A percentile compares a stretch with the other conserved stretches of the same genome.
Evolutionary conservation across 2,113 vertebrate genomes (phyloP).

Genomic region (Hippoglossus stenolepis): DNA sequence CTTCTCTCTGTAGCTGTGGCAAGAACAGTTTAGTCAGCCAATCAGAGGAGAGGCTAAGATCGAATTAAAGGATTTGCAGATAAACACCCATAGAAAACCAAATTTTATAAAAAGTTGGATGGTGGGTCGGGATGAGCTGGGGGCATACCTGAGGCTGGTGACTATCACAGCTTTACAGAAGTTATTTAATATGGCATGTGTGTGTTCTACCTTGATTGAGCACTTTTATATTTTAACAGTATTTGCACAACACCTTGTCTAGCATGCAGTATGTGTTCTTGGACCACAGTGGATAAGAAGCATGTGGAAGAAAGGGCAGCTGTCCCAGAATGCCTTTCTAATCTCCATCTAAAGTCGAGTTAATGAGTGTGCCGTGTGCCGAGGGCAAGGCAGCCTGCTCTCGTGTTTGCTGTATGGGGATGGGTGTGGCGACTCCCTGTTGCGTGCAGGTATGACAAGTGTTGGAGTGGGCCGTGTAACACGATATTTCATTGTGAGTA

Average conservation of each 20-base stretch:
- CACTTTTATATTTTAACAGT: not conserved
- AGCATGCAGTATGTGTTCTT: constrained; percentile 42
- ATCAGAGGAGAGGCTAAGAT: no score
- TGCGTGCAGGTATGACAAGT: constrained; percentile 82
- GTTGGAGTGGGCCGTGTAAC: constrained; percentile 67
- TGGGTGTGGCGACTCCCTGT: constrained; percentile 66
- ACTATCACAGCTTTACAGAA: no score
- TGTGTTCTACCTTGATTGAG: no score
- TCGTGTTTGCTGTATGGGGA: constrained; percentile 54
- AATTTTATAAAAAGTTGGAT: no score
- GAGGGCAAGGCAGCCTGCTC: constrained; percentile 67
- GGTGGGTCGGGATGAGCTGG: no score
- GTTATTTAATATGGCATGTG: no score
- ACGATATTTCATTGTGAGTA: constrained; percentile 67
- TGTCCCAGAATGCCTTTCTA: constrained; percentile 75
- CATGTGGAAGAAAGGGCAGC: constrained; percentile 69
- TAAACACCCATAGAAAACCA: no score
- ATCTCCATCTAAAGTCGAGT: constrained; percentile 72
- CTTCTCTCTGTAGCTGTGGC: no score
- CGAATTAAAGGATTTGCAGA: no score
- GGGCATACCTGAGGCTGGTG: no score
- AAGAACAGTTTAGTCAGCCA: no score
- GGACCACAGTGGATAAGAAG: constrained; percentile 51
- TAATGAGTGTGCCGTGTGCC: constrained; percentile 70
- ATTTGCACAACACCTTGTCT: not conserved